Base-by-base conservation (phyloP, 2,797 vertebrate species). In the Sebastes wilsoni region DNA sequence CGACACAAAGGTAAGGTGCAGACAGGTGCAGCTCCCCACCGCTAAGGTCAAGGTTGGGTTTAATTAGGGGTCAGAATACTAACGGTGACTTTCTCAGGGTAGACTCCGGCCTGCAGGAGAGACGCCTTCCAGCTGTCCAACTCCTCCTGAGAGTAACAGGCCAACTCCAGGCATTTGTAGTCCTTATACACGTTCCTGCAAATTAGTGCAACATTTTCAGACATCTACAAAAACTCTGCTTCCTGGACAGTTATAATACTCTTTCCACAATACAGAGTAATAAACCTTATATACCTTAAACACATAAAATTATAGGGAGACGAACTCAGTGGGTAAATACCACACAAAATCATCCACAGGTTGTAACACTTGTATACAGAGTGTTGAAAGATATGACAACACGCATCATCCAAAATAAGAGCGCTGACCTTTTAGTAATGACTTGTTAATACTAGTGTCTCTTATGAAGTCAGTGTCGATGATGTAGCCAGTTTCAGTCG, bases 71-170 rank as follows among this genome's bases (percentile, higher is more conserved):
- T 96, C 77, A 65, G 84, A 94, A 93, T 94, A 92, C 98, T 96
- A 86, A 98, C 97, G 46, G 95, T 92, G 93, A 96, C 94, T 96
- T 96, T 93, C 96, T 96, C 95, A n/a, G 95, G 95, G 95, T 97
- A 97, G 88, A 99, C 97, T 81, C 97, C 97, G 2, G 98, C 98
- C 87, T 97, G 96, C 1, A 98, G 95, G 64, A 99, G 93, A 88
- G 98, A 99, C 18, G 96, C 96, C 92, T 98, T 99, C 98, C 98
- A 99, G 96, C 97, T 97, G 96, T 98, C 97, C 90, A 97, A 88
- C 81, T 98, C 97, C 92, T 98, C 97, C 89, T 97, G 97, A 67
- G 96, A 96, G 91, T 96, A 96, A 89, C 97, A 97, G 69, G 97
- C 96, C 91, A 98, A 93, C 94, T 98, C 97, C 92, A 98, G 95